These are phyloP conservation scores for Temnothorax longispinosus DNA, from an alignment of 1,140 invertebrate genomes.

Conservation along the genomic window DNA sequence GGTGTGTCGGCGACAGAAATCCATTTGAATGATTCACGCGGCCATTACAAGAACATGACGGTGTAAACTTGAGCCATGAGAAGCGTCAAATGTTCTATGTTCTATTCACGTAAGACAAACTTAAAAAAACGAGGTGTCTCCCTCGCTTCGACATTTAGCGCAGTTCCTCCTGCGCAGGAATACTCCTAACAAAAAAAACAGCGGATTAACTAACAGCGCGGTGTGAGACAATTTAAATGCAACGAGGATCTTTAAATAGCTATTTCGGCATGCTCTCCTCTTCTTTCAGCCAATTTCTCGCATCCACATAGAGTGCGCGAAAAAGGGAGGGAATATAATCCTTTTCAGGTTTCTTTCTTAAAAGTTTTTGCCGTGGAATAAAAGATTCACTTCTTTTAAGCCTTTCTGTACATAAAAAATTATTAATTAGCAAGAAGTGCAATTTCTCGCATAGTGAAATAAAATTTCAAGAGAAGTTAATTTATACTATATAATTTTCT, in stretches of 20 bases:
- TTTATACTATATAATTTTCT: not conserved
- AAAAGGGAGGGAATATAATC: conserved; percentile 20
- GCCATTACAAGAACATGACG: conserved; percentile 19
- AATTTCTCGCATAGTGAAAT: not conserved
- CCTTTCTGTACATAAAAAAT: not conserved
- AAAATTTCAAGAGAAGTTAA: not conserved
- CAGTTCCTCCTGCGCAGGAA: conserved; percentile 17
- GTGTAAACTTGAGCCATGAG: not conserved
- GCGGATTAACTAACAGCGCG: conserved; percentile 31
- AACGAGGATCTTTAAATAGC: conserved; percentile 74
- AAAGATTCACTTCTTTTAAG: not conserved
- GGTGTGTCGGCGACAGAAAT: not conserved
- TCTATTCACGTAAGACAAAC: conserved; percentile 48
- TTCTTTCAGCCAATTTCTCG: conserved; percentile 37
- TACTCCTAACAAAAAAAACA: conserved; percentile 62
- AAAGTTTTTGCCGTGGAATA: not conserved
- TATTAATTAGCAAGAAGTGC: not conserved
- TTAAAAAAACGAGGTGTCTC: conserved; percentile 52
- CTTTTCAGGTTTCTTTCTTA: conserved; percentile 1
- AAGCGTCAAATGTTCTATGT: conserved; percentile 40
- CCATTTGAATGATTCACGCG: conserved; percentile 36
- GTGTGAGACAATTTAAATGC: conserved; percentile 69
- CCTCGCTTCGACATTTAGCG: conserved; percentile 27
- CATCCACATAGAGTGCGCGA: conserved; percentile 34
- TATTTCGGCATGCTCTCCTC: conserved; percentile 53